Evolutionary conservation across 2,888 invertebrate genomes (phyloP).

Genomic region (Lacanobia wlatinum): DNA sequence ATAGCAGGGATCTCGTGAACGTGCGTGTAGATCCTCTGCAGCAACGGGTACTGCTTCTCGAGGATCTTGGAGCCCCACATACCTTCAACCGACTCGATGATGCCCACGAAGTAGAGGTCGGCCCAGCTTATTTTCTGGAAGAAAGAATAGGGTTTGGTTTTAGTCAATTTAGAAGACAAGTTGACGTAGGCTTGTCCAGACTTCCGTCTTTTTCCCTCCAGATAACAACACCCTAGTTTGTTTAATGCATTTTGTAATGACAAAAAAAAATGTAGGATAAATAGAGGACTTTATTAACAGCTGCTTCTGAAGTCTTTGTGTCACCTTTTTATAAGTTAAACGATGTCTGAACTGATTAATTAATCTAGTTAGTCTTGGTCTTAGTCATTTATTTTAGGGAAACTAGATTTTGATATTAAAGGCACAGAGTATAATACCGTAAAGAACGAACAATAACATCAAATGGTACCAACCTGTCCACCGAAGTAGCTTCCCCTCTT

Average conservation of each 20-base stretch:
- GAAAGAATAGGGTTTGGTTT: not conserved
- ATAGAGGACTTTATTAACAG: not conserved
- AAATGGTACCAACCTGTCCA: conserved; percentile 48
- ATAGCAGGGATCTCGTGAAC: conserved; percentile 71
- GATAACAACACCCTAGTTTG: too few species aligned
- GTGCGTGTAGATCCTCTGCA: conserved; percentile 64
- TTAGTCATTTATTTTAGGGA: too few species aligned
- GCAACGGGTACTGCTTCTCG: conserved; percentile 65
- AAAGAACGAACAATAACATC: not conserved
- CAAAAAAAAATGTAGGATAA: not conserved
- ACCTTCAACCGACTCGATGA: conserved; percentile 69
- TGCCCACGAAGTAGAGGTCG: conserved; percentile 72
- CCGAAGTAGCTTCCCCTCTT: conserved; percentile 64
- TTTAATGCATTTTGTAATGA: too few species aligned
- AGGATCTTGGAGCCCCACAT: conserved; percentile 68
- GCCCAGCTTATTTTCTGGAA: conserved; percentile 66
- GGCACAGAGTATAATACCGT: too few species aligned
- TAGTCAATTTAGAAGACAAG: not conserved
- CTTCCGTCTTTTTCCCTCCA: too few species aligned
- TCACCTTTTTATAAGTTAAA: too few species aligned
- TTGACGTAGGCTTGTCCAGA: too few species aligned
- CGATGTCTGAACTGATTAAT: too few species aligned
- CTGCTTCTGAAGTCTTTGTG: not conserved
- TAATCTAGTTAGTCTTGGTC: too few species aligned
- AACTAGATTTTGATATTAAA: too few species aligned